A percentile compares a stretch with the other conserved stretches of the same genome.
These are phyloP conservation scores for Helogale parvula DNA, from an alignment of 2,113 vertebrate species.

Conservation along the genomic window DNA sequence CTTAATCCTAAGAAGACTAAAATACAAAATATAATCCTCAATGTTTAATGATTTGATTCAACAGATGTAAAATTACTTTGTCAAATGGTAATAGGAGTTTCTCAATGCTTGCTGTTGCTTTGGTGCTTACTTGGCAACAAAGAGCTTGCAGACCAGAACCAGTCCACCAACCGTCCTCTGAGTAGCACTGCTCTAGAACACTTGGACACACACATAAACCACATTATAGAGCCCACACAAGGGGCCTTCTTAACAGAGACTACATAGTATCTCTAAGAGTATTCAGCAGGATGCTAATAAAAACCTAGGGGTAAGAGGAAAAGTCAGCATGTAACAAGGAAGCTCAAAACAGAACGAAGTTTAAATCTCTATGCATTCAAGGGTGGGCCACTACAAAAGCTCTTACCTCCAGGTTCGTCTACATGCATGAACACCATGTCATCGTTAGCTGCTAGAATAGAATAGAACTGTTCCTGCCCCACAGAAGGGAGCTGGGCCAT, in stretches of 20 bases:
- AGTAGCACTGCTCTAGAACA: not conserved
- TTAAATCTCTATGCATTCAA: not conserved
- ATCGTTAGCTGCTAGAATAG: slow-evolving; percentile 93
- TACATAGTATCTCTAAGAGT: not conserved
- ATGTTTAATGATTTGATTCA: not conserved
- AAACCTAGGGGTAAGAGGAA: not conserved
- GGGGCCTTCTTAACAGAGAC: not conserved
- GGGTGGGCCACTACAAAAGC: too few species aligned
- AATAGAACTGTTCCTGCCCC: slow-evolving; percentile 96
- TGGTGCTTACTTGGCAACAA: not conserved
- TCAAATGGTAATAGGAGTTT: not conserved
- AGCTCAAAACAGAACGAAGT: not conserved
- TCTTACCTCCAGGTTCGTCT: slow-evolving; percentile 93
- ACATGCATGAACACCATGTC: slow-evolving; percentile 98
- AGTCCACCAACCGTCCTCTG: not conserved
- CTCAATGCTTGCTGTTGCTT: not conserved
- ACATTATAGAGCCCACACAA: not conserved
- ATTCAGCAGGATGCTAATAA: not conserved
- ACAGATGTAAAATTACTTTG: slow-evolving; percentile 22
- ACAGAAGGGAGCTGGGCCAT: slow-evolving; percentile 96
- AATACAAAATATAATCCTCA: slow-evolving; percentile 19
- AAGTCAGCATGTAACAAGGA: not conserved
- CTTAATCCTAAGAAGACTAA: slow-evolving; percentile 35
- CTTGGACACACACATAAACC: not conserved
- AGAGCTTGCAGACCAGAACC: not conserved